Percentiles rank a stretch among this genome's conserved stretches.
Conservation (phyloP, 2,113 vertebrate species). For the Sapayoa aenigma region DNA sequence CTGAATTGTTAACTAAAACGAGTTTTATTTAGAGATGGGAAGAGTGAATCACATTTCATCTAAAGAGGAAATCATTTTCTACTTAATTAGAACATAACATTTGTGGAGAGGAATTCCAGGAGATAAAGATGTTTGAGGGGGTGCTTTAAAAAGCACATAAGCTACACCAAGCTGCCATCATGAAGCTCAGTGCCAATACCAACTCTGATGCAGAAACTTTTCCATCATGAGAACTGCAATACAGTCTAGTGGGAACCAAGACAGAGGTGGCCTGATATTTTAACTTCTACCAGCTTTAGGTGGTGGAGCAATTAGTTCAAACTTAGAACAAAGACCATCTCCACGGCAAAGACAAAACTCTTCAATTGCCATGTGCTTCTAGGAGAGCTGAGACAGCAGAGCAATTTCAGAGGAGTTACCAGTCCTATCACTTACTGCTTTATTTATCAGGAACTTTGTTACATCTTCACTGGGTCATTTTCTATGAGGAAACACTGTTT, state of each 20-base stretch:
- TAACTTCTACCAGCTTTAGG: background rate
- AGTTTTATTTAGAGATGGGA: background rate
- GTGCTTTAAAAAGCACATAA: background rate
- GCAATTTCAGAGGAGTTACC: background rate
- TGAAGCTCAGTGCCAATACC: background rate
- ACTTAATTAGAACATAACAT: background rate
- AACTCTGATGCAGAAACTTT: background rate
- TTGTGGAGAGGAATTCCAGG: background rate
- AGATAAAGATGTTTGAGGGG: background rate
- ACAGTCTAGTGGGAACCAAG: background rate
- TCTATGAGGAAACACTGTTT: background rate
- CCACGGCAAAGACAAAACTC: background rate
- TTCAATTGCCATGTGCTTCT: background rate
- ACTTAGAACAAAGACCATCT: background rate
- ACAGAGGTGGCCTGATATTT: background rate
- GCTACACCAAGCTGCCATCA: background rate
- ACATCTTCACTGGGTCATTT: background rate
- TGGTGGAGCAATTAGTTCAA: background rate
- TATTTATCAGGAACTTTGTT: background rate
- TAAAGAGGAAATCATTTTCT: slow-evolving; percentile 12
- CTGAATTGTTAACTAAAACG: background rate
- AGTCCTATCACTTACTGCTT: background rate
- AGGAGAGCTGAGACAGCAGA: background rate
- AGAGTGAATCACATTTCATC: background rate
- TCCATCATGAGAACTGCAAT: background rate